phyloP scores from a whole-genome alignment of 64 coral and sea anemone genomes.

The Pachyseris speciosa region DNA sequence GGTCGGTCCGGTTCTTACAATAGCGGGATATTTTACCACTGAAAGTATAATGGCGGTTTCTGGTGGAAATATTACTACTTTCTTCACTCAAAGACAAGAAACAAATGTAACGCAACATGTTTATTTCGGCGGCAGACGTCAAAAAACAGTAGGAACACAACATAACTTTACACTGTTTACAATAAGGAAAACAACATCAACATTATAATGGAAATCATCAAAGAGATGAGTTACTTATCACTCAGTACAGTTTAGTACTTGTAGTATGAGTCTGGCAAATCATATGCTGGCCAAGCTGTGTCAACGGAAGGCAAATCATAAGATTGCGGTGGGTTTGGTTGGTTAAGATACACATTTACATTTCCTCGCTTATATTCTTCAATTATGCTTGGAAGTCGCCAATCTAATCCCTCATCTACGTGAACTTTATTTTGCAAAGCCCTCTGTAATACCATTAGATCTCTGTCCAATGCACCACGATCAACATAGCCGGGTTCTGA shows the following conservation, averaged over 20 bases:
- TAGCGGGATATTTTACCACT: neutral
- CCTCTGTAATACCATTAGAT: constrained; percentile 6
- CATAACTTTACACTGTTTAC: neutral
- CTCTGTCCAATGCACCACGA: constrained; percentile 9
- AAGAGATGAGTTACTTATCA: neutral
- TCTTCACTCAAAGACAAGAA: neutral
- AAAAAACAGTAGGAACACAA: neutral
- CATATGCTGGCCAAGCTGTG: neutral
- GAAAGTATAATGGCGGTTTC: neutral
- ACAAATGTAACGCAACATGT: neutral
- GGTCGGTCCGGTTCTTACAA: neutral
- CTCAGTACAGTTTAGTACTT: neutral
- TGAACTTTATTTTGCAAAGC: constrained; percentile 33
- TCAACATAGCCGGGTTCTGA: constrained; percentile 14
- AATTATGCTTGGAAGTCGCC: constrained; percentile 11
- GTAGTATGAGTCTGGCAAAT: neutral
- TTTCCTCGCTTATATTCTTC: constrained; percentile 6
- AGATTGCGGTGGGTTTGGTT: neutral
- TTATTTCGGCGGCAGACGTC: neutral
- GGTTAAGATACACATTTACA: neutral
- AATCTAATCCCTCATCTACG: neutral
- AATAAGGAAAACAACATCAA: neutral
- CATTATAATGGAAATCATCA: neutral
- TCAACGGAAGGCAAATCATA: neutral
- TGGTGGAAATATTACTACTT: neutral